Evolutionary conservation across 2,113 vertebrate genomes (phyloP).

Genomic region (Ariopsis seemanni): DNA sequence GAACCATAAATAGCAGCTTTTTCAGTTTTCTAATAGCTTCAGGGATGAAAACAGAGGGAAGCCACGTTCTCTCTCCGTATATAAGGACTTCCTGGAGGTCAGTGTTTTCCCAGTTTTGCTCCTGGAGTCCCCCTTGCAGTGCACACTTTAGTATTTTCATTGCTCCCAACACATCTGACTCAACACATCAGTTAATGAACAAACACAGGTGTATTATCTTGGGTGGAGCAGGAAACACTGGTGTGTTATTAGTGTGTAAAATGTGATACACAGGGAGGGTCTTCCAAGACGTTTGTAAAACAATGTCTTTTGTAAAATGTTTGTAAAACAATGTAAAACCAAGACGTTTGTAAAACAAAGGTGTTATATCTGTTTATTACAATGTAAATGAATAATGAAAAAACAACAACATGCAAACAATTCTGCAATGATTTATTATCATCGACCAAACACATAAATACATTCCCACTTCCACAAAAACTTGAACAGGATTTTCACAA

Average conservation of each 20-base stretch:
- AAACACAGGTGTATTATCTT: conserved; percentile 32
- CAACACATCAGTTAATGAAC: conserved; percentile 20
- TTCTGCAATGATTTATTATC: not conserved
- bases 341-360: not conserved
- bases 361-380: not conserved
- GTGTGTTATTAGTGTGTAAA: not conserved
- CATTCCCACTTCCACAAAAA: not conserved
- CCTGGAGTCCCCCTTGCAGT: not conserved
- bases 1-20: not conserved
- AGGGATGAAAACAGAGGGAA: not conserved
- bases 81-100: conserved; percentile 1
- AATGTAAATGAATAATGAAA: not conserved
- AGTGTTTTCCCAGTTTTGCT: not conserved
- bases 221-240: not conserved
- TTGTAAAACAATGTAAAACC: not conserved
- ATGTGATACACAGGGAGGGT: not conserved
- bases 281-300: not conserved
- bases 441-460: not conserved
- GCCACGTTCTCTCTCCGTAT: not conserved
- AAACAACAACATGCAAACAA: not conserved
- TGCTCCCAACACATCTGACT: conserved; percentile 23
- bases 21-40: conserved; percentile 3
- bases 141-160: conserved; percentile 11
- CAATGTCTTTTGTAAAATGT: not conserved
- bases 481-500: conserved; percentile 14